Base-by-base conservation (phyloP, 1,140 invertebrate species). In the Hyposmocoma kahamanoa region DNA sequence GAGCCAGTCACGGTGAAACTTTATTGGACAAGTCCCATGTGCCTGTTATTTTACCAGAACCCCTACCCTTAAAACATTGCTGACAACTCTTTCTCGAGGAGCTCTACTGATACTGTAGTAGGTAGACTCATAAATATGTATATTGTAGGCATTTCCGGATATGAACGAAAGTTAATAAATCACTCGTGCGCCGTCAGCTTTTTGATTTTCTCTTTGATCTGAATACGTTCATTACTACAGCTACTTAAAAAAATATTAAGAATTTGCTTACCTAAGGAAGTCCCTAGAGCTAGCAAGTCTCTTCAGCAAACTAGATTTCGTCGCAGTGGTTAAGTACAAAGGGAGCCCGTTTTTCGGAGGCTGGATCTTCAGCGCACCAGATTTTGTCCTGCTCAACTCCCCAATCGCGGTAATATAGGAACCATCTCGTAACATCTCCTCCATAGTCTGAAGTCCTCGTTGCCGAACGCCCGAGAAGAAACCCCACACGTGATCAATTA, bases 401-500 rank as follows among this genome's bases (percentile, higher is more conserved):
- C 93, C 93, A 45, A 94, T 90, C 21, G 91, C 93, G 3, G 93
- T 94, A 2, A 95, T 89, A 42, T 93, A 88, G 32, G 91, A 90
- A 26, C 92, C 93, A 70, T 92, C 91, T 5, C 92, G 86, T 1
- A 95, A 79, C 87, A 95, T 91, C 83, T 93, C 91, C 76, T 95
- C 94, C 13, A 93, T 94, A 0, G 91, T 92, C 73, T 95, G 93
- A 15, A 95, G 72, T 0, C 94, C 94, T 56, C 91, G 87, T 71
- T 94, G 92, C 3, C 91, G 84, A 6, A 93, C 85, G 65, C 92
- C 93, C 43, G 90, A 90, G 65, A 94, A 92, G 79, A 93, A 94
- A 9, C 92, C 92, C 89, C 93, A 94, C n/a, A 95, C 80, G 72
- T 93, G 91, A 80, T 94, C 92, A 45, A 91, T 89, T 22, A 94